Evolutionary conservation across 2,113 vertebrate genomes (phyloP).

Genomic region (Galemys pyrenaicus): DNA sequence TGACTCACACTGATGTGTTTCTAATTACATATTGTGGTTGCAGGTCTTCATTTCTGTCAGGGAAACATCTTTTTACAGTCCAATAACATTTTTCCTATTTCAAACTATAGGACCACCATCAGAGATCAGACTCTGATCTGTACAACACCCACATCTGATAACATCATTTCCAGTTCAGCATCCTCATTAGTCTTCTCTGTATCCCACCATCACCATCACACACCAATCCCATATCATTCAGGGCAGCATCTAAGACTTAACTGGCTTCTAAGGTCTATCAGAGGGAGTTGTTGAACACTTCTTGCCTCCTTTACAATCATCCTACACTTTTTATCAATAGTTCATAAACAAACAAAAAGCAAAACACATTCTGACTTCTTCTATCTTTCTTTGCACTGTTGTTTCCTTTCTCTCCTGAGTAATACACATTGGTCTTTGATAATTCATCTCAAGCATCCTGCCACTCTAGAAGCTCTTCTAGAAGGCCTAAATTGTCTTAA

Average conservation of each 20-base stretch:
- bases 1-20: not conserved
- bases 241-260: not conserved
- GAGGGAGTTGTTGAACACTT: not conserved
- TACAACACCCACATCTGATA: not conserved
- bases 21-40: not conserved
- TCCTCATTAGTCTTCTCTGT: not conserved
- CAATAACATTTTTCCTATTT: not conserved
- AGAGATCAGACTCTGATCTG: not conserved
- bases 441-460: constrained; percentile 22
- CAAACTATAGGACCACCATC: not conserved
- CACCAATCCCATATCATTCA: not conserved
- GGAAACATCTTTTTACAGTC: constrained; percentile 7
- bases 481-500: constrained; percentile 19
- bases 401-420: not conserved
- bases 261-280: not conserved
- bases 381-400: not conserved
- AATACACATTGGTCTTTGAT: constrained; percentile 6
- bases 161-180: not conserved
- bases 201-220: not conserved
- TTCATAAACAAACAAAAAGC: not conserved
- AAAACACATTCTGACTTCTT: not conserved
- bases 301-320: not conserved
- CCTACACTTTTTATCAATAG: not conserved
- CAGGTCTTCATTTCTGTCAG: not conserved
- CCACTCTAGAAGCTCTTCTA: constrained; percentile 51